Base-by-base conservation (phyloP, 1,140 invertebrate species). In the Drosophila insularis region DNA sequence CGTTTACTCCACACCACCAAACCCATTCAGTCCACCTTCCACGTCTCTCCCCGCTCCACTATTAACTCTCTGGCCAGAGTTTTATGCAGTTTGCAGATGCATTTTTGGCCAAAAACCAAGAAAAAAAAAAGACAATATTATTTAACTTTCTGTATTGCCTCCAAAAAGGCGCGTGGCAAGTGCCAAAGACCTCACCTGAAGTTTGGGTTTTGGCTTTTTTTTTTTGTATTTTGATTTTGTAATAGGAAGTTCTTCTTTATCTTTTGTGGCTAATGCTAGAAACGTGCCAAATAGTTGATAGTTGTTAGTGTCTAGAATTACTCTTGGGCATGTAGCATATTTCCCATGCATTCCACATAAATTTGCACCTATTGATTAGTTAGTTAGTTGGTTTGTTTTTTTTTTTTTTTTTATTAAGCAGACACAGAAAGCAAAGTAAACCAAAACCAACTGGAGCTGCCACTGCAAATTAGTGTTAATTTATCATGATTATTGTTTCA, bases 401-500 rank as follows among this genome's bases (percentile, higher is more conserved):
- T 8, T 55, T 63, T 40, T 14, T n/a, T n/a, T n/a, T n/a, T n/a
- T n/a, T n/a, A n/a, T n/a, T 17, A 46, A 65, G 55, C 70, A 27
- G 23, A 5, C 27, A 27, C 5, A 27, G 5, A 37, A 27, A 13
- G 32, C 43, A 32, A 32, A 71, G 46, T 66, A 81, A 79, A 73
- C 79, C 6, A 75, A 71, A 17, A 17, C 7, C 35, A 37, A 37
- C 14, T 46, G 14, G 8, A 8, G 14, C 43, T 50, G 43, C 17
- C 43, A 50, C 70, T 72, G 72, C 76, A 87, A 87, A 87, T 87
- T 87, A 80, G 79, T 76, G 79, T 71, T 89, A 89, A 87, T 87
- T 87, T 89, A 87, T 87, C 82, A 82, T 86, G 84, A 87, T 89
- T 89, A 89, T 82, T 86, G 79, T 74, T 80, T 76, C 72, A 69